Conservation (phyloP, 2,113 vertebrate species). For the Neopipo cinnamomea region DNA sequence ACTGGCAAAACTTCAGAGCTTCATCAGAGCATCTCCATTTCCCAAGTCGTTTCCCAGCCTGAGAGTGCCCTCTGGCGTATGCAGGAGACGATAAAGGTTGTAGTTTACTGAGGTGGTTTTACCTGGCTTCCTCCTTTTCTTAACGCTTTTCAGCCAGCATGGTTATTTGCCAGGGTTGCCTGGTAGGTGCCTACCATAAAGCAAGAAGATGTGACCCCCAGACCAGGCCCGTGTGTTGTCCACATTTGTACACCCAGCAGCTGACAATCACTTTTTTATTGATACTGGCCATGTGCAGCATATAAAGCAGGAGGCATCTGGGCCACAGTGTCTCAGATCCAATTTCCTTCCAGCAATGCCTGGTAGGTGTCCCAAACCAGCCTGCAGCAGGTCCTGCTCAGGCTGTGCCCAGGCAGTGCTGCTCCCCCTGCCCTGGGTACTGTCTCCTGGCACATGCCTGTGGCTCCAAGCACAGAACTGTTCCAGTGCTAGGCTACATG, state of each 20-base stretch:
- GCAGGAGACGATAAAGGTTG: neutral
- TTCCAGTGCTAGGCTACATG: neutral
- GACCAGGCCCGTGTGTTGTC: fast-evolving
- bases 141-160: neutral
- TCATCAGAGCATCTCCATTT: neutral
- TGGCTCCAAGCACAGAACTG: neutral
- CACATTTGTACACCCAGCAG: neutral
- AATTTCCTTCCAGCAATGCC: neutral
- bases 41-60: neutral
- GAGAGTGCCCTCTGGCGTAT: constrained; percentile 24
- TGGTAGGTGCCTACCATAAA: neutral
- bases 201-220: neutral
- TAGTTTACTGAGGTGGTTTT: neutral
- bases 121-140: neutral
- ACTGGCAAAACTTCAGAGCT: neutral
- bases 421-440: neutral
- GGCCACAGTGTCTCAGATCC: neutral
- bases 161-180: fast-evolving
- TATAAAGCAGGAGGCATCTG: neutral
- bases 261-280: neutral
- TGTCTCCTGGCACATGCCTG: fast-evolving
- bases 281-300: neutral
- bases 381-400: neutral
- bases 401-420: neutral
- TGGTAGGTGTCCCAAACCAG: neutral